phyloP scores from a whole-genome alignment of 1,140 invertebrate genomes.

The Hormaphis cornu region DNA sequence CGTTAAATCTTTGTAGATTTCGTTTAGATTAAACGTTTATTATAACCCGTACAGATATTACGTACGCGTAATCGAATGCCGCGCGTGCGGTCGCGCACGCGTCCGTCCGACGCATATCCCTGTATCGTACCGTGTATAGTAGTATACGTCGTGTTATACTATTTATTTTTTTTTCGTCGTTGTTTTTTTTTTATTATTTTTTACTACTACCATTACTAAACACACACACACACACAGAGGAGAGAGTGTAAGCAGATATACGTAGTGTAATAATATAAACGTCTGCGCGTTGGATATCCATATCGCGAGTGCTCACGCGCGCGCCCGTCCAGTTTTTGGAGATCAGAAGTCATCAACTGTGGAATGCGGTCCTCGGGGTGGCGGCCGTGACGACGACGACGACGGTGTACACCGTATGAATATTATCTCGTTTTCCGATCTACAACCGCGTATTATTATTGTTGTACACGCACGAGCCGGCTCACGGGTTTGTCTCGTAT shows the following conservation, averaged over 20 bases:
- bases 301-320: too few relatives aligned
- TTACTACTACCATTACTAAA: neutral
- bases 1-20: slow-evolving; percentile 23
- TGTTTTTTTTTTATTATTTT: neutral
- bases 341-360: slow-evolving; percentile 30
- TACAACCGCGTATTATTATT: too few relatives aligned
- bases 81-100: neutral
- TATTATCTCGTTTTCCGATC: slow-evolving; percentile 4
- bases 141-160: neutral
- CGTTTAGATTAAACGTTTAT: slow-evolving; percentile 13
- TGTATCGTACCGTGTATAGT: neutral
- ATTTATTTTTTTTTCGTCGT: neutral
- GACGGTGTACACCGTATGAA: neutral
- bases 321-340: slow-evolving; percentile 2
- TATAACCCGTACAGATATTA: neutral
- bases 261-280: too few relatives aligned
- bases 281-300: neutral
- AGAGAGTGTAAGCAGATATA: neutral
- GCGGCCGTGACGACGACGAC: neutral
- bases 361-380: slow-evolving; percentile 27
- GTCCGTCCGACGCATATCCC: neutral
- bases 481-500: slow-evolving; percentile 18
- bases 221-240: too few relatives aligned
- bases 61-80: neutral
- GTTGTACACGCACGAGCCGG: neutral